Evolutionary conservation across 2,797 vertebrate genomes (phyloP), one percentile per base, ranked within the genome.

Genomic region (Ataeniobius toweri): DNA sequence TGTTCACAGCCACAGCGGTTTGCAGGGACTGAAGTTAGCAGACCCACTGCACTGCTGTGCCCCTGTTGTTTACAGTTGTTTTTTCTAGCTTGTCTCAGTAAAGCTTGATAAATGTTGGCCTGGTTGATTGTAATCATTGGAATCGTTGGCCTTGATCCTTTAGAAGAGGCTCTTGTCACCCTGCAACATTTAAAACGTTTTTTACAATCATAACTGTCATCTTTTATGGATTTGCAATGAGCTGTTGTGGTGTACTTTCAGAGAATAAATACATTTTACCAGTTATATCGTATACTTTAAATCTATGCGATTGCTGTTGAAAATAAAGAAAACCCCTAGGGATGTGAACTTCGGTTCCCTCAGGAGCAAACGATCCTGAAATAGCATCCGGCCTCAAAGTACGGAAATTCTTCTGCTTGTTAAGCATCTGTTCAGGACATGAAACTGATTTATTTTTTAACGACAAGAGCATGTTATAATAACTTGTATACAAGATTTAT

Each of bases 331-430:
- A 83, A 24, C 53, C 83, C 44, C 81, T 2, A 7, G 73, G 89
- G 88, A 87, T 72, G 53, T 79, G 41, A 82, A 76, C 77, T 83
- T 31, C 41, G 55, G 69, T 86, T 89, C 86, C 88, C 91, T 73
- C 1, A 80, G 83, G 90, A 88, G 74, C 58, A 59, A 79, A 67
- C 84, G 58, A 87, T 53, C 77, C 84, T 85, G 71, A 79, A 89
- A 86, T 71, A 89, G 87, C 86, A 89, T 91, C 85, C 65, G 84
- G 85, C 81, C 63, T 28, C 22, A 82, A 83, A 83, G 59, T 83
- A 85, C 22, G 78, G 87, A 93, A 90, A 92, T 91, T 86, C 85
- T 89, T 91, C 65, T 76, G 83, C 82, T 82, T 85, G 85, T 88
- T 87, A 86, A 89, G 80, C 86, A 89, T 91, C 84, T 88, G 75